phyloP scores from a whole-genome alignment of 1,140 invertebrate genomes.

The Hormaphis cornu region DNA sequence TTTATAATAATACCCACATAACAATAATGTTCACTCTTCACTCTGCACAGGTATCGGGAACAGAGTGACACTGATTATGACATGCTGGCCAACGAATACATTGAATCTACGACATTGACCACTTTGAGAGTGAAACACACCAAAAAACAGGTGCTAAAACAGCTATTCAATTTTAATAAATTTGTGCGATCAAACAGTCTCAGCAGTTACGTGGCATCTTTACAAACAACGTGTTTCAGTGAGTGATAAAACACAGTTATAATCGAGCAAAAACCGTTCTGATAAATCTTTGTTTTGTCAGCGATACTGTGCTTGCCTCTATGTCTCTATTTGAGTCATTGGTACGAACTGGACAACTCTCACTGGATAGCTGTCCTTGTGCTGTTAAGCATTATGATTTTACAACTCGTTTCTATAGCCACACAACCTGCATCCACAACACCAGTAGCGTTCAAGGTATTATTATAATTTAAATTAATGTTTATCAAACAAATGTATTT shows the following conservation, averaged over 20 bases:
- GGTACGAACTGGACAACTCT: neutral
- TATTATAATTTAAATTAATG: neutral
- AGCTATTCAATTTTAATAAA: slow-evolving; percentile 49
- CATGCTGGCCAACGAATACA: slow-evolving; percentile 19
- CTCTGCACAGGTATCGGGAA: slow-evolving; percentile 37
- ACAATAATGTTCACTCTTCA: too few relatives aligned
- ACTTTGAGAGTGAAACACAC: slow-evolving; percentile 34
- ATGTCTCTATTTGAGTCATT: slow-evolving; percentile 5
- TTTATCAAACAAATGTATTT: neutral
- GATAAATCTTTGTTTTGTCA: neutral
- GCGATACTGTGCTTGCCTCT: neutral
- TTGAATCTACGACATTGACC: slow-evolving; percentile 26
- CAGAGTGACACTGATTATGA: slow-evolving; percentile 38
- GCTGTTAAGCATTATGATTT: neutral
- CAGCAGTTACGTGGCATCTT: slow-evolving; percentile 40
- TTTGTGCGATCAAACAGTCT: slow-evolving; percentile 40
- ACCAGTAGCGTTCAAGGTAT: slow-evolving; percentile 24
- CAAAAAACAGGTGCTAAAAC: slow-evolving; percentile 40
- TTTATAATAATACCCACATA: neutral
- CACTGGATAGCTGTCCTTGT: neutral
- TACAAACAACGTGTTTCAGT: slow-evolving; percentile 24
- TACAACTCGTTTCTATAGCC: slow-evolving; percentile 1
- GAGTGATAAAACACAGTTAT: neutral
- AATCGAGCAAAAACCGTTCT: neutral
- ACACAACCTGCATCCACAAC: slow-evolving; percentile 3